Evolutionary conservation across 2,113 vertebrate genomes (phyloP), one percentile per base, ranked within the genome.

Genomic region (Syngnathus scovelli): DNA sequence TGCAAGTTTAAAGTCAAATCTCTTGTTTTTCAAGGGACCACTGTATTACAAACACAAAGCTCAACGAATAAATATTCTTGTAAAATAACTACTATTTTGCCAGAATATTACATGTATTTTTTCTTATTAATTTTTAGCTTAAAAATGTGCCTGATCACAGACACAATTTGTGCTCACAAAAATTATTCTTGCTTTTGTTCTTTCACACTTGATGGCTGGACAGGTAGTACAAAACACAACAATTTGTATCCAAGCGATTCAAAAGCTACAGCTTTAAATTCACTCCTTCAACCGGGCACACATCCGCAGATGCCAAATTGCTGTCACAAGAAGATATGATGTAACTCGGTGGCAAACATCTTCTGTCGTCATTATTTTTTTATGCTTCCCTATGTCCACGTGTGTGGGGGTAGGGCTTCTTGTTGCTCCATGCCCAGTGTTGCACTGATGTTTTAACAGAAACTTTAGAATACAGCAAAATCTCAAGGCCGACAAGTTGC

Each of bases 401-500:
- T 58, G 27, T 58, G 55, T 54, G n/a, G 23, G 8, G 36, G 10
- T 38, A 19, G 7, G 3, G 7, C 56, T 18, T 37, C 56, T 18
- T 37, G 56, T 18, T 37, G 36, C 10, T 41, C 19, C 8, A 23
- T 55, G 21, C 6, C 21, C 52, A 13, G 52, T 27, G 52, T 27
- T 27, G 23, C 8, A 52, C 6, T 21, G 7, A 52, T 52, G 49
- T 52, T 21, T n/a, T 9, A 55, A 55, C n/a, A 55, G 10, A 27
- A 55, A 55, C 8, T 23, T n/a, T 4, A 23, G 10, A 55, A 12
- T 27, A 55, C 21, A 27, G 19, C 11, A 18, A 23, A 4, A 27
- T 55, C 77, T 18, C 58, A 59, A 67, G 71, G 71, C 73, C 64
- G 63, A 52, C 85, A 78, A 81, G 83, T 77, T 71, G 52, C 65